phyloP scores from a whole-genome alignment of 2,888 invertebrate species.

The Cancer borealis region DNA sequence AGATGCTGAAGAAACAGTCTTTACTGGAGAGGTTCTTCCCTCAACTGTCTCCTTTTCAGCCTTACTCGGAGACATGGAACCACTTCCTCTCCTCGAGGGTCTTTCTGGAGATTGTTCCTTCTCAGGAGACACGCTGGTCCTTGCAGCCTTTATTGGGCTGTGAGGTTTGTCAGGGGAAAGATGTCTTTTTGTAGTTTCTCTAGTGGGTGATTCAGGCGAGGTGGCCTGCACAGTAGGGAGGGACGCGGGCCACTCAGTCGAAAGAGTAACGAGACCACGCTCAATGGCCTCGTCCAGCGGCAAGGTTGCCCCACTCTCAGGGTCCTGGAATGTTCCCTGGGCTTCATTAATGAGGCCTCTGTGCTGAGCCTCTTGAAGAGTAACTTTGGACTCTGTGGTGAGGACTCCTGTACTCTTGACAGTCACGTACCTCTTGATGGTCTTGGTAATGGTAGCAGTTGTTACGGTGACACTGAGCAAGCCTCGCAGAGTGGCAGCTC shows the following conservation, averaged over 20 bases:
- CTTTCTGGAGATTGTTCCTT: constrained; percentile 49
- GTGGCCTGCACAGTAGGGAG: constrained; percentile 50
- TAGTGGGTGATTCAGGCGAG: constrained; percentile 53
- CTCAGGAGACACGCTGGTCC: constrained; percentile 51
- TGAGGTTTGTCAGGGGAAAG: constrained; percentile 62
- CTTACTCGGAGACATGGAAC: constrained; percentile 50
- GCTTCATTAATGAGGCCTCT: constrained; percentile 90
- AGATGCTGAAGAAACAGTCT: constrained; percentile 80
- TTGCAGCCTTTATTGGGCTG: constrained; percentile 62
- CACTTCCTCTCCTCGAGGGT: constrained; percentile 28
- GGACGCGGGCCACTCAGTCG: constrained; percentile 65
- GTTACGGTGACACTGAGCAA: constrained; percentile 93
- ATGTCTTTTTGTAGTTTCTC: constrained; percentile 63
- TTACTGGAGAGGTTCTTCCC: constrained; percentile 63
- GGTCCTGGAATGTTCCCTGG: constrained; percentile 86
- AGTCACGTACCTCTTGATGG: constrained; percentile 90
- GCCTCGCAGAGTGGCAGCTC: constrained; percentile 91
- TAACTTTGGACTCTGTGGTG: constrained; percentile 83
- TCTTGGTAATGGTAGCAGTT: constrained; percentile 91
- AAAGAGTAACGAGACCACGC: constrained; percentile 60
- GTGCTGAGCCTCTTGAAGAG: constrained; percentile 88
- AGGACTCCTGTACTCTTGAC: constrained; percentile 85
- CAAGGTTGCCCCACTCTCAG: constrained; percentile 80
- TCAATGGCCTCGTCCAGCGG: constrained; percentile 81
- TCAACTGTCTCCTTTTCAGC: constrained; percentile 31